phyloP scores from a whole-genome alignment of 2,797 vertebrate species.

The Vireo griseus region DNA sequence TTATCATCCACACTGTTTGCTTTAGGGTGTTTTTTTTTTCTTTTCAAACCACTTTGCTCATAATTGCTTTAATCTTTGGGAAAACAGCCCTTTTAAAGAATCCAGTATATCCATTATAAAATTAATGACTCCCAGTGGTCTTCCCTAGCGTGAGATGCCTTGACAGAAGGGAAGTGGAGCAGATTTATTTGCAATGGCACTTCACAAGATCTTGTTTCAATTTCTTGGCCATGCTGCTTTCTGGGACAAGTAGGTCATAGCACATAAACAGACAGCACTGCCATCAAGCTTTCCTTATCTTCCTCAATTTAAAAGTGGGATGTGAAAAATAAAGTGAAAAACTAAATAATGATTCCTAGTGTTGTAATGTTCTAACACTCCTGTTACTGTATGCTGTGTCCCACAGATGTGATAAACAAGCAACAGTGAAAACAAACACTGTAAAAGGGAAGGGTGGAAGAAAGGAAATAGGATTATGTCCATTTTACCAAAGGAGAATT shows the following conservation, averaged over 20 bases:
- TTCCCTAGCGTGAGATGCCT: constrained; percentile 49
- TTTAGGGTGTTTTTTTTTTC: background rate
- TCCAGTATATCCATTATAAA: constrained; percentile 38
- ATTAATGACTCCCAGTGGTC: constrained; percentile 61
- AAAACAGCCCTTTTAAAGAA: constrained; percentile 51
- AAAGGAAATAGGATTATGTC: constrained; percentile 47
- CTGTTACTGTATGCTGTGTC: background rate
- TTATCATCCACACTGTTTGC: background rate
- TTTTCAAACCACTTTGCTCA: constrained; percentile 34
- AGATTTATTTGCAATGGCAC: constrained; percentile 66
- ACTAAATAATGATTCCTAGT: background rate
- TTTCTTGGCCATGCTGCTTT: constrained; percentile 49
- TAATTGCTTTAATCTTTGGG: constrained; percentile 61
- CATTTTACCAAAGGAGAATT: background rate
- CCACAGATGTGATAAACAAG: background rate
- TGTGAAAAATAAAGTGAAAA: background rate
- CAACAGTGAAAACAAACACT: constrained; percentile 11
- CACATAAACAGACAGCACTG: constrained; percentile 1
- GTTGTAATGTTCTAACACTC: background rate
- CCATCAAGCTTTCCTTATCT: background rate
- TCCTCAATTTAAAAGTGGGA: background rate
- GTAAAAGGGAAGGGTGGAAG: constrained; percentile 6
- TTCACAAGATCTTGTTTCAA: constrained; percentile 58
- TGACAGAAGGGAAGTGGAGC: constrained; percentile 59
- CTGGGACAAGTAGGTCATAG: constrained; percentile 37